These are phyloP conservation scores for Pipa parva DNA, from an alignment of 2,113 vertebrate species.

Conservation along the genomic window DNA sequence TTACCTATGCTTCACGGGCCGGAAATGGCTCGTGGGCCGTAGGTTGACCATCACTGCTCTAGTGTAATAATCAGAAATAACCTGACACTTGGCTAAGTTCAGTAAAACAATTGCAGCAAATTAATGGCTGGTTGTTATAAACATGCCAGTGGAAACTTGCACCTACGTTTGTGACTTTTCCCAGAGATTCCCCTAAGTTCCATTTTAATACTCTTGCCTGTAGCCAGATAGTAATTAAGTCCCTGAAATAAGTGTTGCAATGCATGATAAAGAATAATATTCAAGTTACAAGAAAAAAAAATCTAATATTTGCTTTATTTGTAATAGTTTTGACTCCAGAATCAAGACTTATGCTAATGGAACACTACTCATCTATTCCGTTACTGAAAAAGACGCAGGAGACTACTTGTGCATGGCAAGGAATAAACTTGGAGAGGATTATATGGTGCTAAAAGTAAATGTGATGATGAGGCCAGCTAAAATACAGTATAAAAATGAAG, in stretches of 20 bases:
- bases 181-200: too few species aligned
- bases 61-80: too few species aligned
- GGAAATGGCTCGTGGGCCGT: too few species aligned
- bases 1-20: too few species aligned
- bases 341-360: slow-evolving; percentile 80
- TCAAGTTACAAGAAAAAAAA: background rate
- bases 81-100: too few species aligned
- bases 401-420: slow-evolving; percentile 86
- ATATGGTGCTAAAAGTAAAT: slow-evolving; percentile 65
- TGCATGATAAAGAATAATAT: background rate
- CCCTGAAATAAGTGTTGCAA: background rate
- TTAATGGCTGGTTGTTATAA: too few species aligned
- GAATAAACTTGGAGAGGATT: slow-evolving; percentile 84
- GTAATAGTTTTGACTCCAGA: slow-evolving; percentile 69
- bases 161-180: too few species aligned
- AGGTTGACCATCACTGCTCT: too few species aligned
- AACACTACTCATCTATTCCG: slow-evolving; percentile 67
- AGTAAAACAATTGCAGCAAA: too few species aligned
- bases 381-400: slow-evolving; percentile 79
- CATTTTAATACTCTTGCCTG: background rate
- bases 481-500: slow-evolving; percentile 72
- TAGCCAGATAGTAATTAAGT: background rate
- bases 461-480: slow-evolving; percentile 81
- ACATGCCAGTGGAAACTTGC: too few species aligned
- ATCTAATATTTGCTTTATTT: slow-evolving; percentile 14